These are phyloP conservation scores for Porites lobata DNA, from an alignment of 92 coral and sea anemone genomes.

Conservation along the genomic window DNA sequence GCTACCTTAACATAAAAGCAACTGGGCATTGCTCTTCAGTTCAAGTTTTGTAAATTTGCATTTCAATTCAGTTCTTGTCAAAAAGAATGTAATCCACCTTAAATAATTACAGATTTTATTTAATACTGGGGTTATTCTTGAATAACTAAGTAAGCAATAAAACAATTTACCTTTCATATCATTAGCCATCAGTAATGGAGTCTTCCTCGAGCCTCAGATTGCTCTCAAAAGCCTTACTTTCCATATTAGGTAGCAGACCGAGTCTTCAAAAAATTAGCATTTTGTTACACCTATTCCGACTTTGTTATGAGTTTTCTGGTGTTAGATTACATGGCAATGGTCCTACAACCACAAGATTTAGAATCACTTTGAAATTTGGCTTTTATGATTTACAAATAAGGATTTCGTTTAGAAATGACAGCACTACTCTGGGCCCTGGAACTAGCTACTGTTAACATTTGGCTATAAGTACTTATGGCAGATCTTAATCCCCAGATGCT, in stretches of 20 bases:
- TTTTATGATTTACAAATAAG: not conserved
- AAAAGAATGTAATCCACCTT: not conserved
- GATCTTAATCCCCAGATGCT: no score
- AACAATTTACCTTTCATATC: conserved; percentile 44
- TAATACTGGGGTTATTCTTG: not conserved
- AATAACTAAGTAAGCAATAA: not conserved
- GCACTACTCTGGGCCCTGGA: no score
- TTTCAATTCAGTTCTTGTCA: not conserved
- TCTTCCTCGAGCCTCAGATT: conserved; percentile 35
- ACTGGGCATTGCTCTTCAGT: no score
- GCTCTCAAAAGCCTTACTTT: conserved; percentile 27
- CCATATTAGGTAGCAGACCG: conserved; percentile 37
- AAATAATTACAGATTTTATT: not conserved
- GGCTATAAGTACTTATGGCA: no score
- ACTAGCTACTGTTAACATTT: no score
- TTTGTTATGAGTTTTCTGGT: not conserved
- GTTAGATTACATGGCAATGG: not conserved
- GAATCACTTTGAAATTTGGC: no score
- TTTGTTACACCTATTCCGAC: not conserved
- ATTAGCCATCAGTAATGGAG: conserved; percentile 37
- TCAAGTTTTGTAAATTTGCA: no score
- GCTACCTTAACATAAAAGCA: no score
- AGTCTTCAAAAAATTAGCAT: conserved; percentile 23
- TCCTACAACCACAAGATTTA: not conserved
- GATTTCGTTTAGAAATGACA: not conserved